Conservation (phyloP, 1,140 invertebrate species). For the Gonioctena quinquepunctata region DNA sequence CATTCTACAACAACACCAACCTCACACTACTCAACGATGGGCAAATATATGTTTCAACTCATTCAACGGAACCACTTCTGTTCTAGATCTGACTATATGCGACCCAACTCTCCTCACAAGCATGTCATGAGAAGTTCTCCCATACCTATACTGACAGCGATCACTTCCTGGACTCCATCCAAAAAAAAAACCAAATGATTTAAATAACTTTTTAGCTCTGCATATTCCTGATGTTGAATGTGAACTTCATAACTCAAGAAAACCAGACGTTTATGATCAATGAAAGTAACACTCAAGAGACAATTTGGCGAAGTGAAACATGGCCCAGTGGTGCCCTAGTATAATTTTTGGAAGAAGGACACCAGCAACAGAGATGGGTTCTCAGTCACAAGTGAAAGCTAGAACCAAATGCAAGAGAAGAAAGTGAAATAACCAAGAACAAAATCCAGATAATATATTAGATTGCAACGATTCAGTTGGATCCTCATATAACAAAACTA, state of each 20-base stretch:
- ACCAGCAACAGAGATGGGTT: not conserved
- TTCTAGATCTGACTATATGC: not conserved
- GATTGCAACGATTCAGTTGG: too few species aligned
- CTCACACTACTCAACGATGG: not conserved
- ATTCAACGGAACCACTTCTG: not conserved
- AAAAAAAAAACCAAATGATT: not conserved
- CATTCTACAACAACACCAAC: not conserved
- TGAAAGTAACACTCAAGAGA: conserved; percentile 5
- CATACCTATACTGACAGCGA: conserved; percentile 1
- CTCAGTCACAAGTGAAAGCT: not conserved
- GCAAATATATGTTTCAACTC: not conserved
- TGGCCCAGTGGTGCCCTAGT: not conserved
- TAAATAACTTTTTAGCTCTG: not conserved
- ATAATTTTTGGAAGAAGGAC: conserved; percentile 7
- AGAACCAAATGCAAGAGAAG: too few species aligned
- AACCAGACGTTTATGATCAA: conserved; percentile 4
- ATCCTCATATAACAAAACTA: too few species aligned
- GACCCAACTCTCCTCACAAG: not conserved
- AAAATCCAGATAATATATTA: too few species aligned
- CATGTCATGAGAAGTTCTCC: not conserved
- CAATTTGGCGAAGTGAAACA: conserved; percentile 1
- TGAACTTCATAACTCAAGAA: not conserved
- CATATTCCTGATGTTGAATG: conserved; percentile 10
- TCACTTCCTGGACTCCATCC: not conserved
- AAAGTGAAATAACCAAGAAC: too few species aligned